Base-by-base conservation (phyloP, 92 coral and sea anemone species). In the Chrysogorgia sp. region DNA sequence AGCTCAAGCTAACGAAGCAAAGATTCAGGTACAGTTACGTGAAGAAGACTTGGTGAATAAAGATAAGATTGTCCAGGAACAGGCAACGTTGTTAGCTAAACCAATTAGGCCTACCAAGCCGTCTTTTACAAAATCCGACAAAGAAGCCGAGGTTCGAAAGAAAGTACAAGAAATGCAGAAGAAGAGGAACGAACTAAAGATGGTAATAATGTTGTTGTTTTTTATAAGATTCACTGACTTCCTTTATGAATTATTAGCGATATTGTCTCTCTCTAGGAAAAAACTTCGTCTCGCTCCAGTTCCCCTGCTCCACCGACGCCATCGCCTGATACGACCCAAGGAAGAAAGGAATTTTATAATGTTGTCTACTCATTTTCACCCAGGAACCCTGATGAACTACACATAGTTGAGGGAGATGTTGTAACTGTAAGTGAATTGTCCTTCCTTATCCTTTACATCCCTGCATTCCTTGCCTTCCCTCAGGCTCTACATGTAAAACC, bases 311-410 rank as follows among this genome's bases (percentile, higher is more conserved):
- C 59, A 48, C 24, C 76, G 20, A 35, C 76, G 4, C 76, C 25
- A 28, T 8, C 40, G 8, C 2, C 34, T 22, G 76, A 69, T 14
- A 14, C 76, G 23, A 45, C 55, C 40, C 0, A 58, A 17, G 32
- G 26, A n/a, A 57, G 37, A 8, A 72, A 72, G 37, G 65, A 53
- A 72, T 56, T 32, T 17, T 55, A 72, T 40, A 57, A 57, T 31
- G 79, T 72, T 6, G 56, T 72, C 37, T 91, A 85, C 82, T 56
- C 87, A 58, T 93, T 93, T 81, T 91, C 92, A 12, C 96, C 98
- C 0, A 83, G 98, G 58, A 93, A 93, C 55, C 98, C 97, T 64
- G 98, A 93, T 53, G 98, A 93, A 76, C 83, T 93, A 79, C 57
- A 71, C 10, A 68, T 93, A 28, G 89, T 86, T 35, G 98, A 93